phyloP scores from a whole-genome alignment of 2,113 vertebrate genomes.

The Oxygymnocypris stewartii region DNA sequence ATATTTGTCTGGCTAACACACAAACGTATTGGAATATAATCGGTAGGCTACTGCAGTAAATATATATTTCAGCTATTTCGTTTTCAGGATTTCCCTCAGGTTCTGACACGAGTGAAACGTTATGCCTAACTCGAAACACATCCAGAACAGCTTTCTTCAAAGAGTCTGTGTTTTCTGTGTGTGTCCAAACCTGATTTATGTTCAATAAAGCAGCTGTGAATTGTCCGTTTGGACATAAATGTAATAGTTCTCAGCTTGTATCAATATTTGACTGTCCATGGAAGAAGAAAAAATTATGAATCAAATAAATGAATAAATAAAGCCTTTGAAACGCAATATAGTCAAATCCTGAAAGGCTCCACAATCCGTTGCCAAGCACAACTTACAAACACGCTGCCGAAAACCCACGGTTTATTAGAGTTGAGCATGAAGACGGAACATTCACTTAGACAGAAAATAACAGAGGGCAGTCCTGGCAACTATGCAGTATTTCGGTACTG shows the following conservation, averaged over 20 bases:
- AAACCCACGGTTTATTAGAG: conserved; percentile 53
- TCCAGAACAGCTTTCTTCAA: conserved; percentile 4
- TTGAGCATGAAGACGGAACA: conserved; percentile 61
- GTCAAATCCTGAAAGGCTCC: conserved; percentile 36
- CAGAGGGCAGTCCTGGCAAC: conserved; percentile 48
- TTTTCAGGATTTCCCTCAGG: conserved; percentile 14
- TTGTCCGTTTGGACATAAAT: conserved; percentile 46
- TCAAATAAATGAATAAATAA: conserved; percentile 48
- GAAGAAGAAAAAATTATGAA: conserved; percentile 43
- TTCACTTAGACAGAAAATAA: conserved; percentile 69
- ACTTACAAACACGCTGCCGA: conserved; percentile 60
- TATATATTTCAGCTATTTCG: background rate
- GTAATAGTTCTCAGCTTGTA: conserved; percentile 41
- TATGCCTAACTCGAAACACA: conserved; percentile 51
- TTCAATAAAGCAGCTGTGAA: conserved; percentile 46
- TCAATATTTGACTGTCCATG: conserved; percentile 37
- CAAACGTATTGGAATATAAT: conserved; percentile 23
- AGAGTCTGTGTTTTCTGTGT: conserved; percentile 41
- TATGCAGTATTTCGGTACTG: background rate
- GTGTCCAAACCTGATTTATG: conserved; percentile 52
- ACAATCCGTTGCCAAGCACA: conserved; percentile 58
- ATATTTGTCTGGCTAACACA: conserved; percentile 22
- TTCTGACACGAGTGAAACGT: conserved; percentile 26
- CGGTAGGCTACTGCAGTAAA: background rate
- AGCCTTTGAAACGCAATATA: conserved; percentile 51